Evolutionary conservation across 2,888 invertebrate genomes (phyloP), one percentile per base, ranked within the genome.

Genomic region (Antheraea assamensis): DNA sequence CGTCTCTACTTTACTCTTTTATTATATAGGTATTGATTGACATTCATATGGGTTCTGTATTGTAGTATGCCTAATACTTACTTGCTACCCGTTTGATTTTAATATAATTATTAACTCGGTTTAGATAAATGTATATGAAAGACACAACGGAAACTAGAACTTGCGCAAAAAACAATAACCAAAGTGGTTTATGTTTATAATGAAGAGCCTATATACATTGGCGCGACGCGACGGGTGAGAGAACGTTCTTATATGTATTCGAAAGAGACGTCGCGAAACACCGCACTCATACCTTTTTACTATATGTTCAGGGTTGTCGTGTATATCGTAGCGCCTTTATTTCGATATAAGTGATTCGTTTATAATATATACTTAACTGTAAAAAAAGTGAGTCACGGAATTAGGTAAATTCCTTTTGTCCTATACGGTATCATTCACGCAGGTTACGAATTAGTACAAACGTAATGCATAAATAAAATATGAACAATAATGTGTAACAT

Each of bases 241-340:
- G 89, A 88, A 76, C 85, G 79, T 81, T 88, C 90, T 84, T 92
- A 93, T 87, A 90, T 92, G 94, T 93, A 87, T 87, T 83, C 81
- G 13, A 88, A 87, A 89, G 90, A 90, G 87, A 86, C 81, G 86
- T 87, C 85, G 89, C 87, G 85, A 88, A 90, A 90, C 89, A 90
- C 88, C 87, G 82, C 85, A 85, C 88, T 86, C 85, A 83, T 84
- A 85, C 89, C 88, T 92, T 42, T 42, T 42, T 92, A 90, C 92
- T 92, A 94, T 92, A 87, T 88, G 87, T 86, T 75, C 86, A 92
- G 93, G 93, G 93, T 75, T 93, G 88, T n/a, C 83, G 13, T 27
- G 5, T 64, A 64, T 30, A 30, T 17, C 30, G 13, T 3, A 30
- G 17, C 30, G 27, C 4, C 30, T 64, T 30, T 17, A 64, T 15